These are phyloP conservation scores for Malaclemys terrapin DNA, from an alignment of 2,113 vertebrate species.

Conservation along the genomic window DNA sequence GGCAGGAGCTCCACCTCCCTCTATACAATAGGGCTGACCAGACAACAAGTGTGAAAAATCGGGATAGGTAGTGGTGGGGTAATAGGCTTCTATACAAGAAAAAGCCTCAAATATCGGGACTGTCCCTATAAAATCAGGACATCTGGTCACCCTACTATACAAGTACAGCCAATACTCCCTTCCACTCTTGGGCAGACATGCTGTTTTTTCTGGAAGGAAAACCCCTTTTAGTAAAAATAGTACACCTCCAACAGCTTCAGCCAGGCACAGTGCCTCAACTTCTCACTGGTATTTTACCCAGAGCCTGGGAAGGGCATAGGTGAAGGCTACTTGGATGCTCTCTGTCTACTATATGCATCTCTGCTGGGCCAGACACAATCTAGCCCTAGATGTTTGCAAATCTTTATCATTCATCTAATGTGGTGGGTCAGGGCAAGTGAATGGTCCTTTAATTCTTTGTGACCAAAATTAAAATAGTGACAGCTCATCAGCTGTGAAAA, in stretches of 20 bases:
- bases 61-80: no score
- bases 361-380: rapidly evolving
- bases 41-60: no score
- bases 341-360: not conserved
- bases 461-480: not conserved
- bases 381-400: rapidly evolving
- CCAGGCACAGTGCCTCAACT: not conserved
- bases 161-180: not conserved
- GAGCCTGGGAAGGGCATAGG: not conserved
- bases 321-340: not conserved
- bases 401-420: not conserved
- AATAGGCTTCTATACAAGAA: no score
- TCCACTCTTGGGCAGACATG: not conserved
- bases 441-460: not conserved
- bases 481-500: not conserved
- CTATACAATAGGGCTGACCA: not conserved
- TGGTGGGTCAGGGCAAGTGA: not conserved
- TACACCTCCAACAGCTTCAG: not conserved
- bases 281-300: not conserved
- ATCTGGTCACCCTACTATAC: not conserved
- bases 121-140: no score
- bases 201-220: not conserved
- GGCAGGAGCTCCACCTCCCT: not conserved
- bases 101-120: no score
- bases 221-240: not conserved